phyloP scores from a whole-genome alignment of 2,888 invertebrate genomes.

The Gastrophysa polygoni region DNA sequence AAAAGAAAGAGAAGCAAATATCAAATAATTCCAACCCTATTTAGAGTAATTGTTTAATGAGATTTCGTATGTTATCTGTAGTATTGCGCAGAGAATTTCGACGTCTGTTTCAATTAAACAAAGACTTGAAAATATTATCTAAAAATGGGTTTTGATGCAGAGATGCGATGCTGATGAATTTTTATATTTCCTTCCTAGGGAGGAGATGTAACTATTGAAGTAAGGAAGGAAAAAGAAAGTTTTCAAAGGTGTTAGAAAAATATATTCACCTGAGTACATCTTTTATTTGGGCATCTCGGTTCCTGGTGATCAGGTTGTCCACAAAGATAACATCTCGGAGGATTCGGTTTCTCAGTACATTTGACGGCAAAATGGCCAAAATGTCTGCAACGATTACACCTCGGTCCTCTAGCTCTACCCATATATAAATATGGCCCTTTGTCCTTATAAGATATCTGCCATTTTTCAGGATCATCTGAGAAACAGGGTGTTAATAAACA shows the following conservation, averaged over 20 bases:
- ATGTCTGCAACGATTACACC: slow-evolving; percentile 70
- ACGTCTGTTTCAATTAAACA: no score
- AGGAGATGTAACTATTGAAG: background rate
- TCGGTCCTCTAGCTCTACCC: slow-evolving; percentile 43
- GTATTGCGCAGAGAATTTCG: no score
- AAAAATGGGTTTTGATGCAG: no score
- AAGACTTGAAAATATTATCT: no score
- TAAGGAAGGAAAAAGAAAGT: background rate
- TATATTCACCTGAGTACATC: slow-evolving; percentile 71
- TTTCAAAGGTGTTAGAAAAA: background rate
- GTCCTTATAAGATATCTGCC: slow-evolving; percentile 58
- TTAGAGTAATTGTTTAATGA: no score
- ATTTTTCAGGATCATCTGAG: slow-evolving; percentile 65
- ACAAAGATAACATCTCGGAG: slow-evolving; percentile 68
- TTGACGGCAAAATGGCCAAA: slow-evolving; percentile 67
- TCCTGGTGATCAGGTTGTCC: slow-evolving; percentile 70
- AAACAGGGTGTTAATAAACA: no score
- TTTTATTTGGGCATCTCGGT: slow-evolving; percentile 70
- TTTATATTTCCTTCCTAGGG: background rate
- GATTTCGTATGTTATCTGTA: no score
- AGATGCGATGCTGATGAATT: no score
- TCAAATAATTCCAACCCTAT: no score
- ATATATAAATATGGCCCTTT: slow-evolving; percentile 31
- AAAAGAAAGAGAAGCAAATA: no score
- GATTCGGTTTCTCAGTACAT: slow-evolving; percentile 62